Evolutionary conservation across 2,113 vertebrate genomes (phyloP).

Genomic region (Nycticryphes semicollaris): DNA sequence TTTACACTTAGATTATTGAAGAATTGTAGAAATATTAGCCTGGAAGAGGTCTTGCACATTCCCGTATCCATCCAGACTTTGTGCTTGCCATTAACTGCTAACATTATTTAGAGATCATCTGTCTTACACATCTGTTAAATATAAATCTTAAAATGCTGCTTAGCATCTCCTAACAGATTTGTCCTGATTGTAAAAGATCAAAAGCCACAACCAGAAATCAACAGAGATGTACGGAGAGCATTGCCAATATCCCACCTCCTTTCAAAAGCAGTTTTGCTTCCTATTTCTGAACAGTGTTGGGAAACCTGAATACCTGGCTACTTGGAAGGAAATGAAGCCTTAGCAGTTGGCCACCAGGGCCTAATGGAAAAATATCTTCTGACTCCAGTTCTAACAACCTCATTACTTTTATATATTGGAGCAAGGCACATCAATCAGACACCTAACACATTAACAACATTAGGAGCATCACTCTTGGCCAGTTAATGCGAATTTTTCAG

Average conservation of each 20-base stretch:
- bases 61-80: background rate
- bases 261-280: background rate
- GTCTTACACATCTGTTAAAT: background rate
- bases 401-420: background rate
- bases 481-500: background rate
- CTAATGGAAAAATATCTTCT: background rate
- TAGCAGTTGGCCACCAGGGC: background rate
- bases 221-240: background rate
- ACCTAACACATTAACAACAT: background rate
- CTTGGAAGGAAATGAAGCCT: background rate
- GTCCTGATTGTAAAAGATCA: background rate
- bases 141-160: background rate
- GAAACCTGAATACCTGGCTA: background rate
- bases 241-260: background rate
- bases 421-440: background rate
- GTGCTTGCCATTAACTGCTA: background rate
- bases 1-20: background rate
- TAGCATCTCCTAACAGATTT: background rate
- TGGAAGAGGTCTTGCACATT: background rate
- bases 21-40: background rate
- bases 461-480: background rate
- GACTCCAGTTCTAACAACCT: background rate
- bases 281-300: background rate
- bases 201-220: background rate
- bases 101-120: background rate